These are phyloP conservation scores for Acanthis flammea DNA, from an alignment of 2,797 vertebrate species.

Conservation along the genomic window DNA sequence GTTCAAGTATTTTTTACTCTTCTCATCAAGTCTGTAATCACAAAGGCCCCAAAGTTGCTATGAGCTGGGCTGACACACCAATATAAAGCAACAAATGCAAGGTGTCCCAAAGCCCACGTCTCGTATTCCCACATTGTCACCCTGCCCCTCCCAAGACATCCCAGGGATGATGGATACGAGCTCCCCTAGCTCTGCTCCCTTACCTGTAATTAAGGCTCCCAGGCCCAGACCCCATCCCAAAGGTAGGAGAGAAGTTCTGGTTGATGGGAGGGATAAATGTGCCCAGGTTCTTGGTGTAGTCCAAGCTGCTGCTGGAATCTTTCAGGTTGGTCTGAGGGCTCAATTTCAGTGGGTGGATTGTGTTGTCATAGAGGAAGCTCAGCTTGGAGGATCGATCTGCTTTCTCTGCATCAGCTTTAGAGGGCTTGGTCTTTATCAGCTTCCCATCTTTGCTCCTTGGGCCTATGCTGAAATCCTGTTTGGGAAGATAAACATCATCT, in stretches of 20 bases:
- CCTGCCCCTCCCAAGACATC: neutral
- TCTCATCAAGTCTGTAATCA: constrained; percentile 77
- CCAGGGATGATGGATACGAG: neutral
- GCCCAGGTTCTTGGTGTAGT: constrained; percentile 46
- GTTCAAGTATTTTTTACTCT: constrained; percentile 72
- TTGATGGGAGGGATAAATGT: constrained; percentile 72
- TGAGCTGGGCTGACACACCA: neutral
- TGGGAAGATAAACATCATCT: constrained; percentile 2
- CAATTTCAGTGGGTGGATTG: constrained; percentile 30
- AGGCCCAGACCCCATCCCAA: constrained; percentile 28
- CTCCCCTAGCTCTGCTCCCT: neutral
- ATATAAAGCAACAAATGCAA: neutral
- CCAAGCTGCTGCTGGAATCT: constrained; percentile 60
- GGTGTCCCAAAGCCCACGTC: neutral
- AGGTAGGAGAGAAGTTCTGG: constrained; percentile 54
- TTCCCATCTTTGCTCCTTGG: constrained; percentile 69
- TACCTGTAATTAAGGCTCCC: constrained; percentile 75
- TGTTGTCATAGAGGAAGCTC: constrained; percentile 32
- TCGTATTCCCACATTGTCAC: rapidly evolving
- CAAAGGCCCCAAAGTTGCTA: neutral
- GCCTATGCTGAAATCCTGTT: constrained; percentile 69
- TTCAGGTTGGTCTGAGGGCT: constrained; percentile 57
- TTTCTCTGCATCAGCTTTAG: constrained; percentile 63
- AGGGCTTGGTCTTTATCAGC: constrained; percentile 56
- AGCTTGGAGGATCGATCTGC: constrained; percentile 24